A percentile compares a stretch with the other conserved stretches of the same genome.
These are phyloP conservation scores for Scaptomyza montana DNA, from an alignment of 1,140 invertebrate species.

Conservation along the genomic window DNA sequence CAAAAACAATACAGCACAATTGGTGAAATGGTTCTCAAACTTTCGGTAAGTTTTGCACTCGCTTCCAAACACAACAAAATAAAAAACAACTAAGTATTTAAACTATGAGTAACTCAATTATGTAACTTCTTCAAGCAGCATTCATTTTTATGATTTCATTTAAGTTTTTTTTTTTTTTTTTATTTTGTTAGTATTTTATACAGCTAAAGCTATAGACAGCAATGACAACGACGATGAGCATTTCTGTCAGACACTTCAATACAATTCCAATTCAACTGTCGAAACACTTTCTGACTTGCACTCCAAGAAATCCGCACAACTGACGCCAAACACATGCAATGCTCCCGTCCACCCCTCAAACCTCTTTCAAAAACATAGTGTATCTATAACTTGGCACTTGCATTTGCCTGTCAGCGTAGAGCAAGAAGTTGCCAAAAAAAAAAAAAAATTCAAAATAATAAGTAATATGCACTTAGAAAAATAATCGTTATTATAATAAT, in stretches of 20 bases:
- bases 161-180: conserved; percentile 8
- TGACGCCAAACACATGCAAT: neutral
- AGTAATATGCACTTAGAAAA: too few species aligned
- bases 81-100: conserved; percentile 7
- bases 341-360: neutral
- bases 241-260: conserved; percentile 25
- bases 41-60: conserved; percentile 94
- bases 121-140: conserved; percentile 55
- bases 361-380: neutral
- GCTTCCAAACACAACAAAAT: neutral
- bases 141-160: conserved; percentile 74
- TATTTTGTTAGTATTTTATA: conserved; percentile 9
- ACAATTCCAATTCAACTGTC: conserved; percentile 48
- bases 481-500: too few species aligned
- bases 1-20: conserved; percentile 99
- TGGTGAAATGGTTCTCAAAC: conserved; percentile 99
- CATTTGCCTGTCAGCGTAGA: conserved; percentile 59
- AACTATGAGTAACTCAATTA: conserved; percentile 8
- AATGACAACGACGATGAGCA: neutral
- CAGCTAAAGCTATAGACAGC: neutral
- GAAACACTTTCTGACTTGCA: conserved; percentile 63
- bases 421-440: conserved; percentile 65
- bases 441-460: conserved; percentile 8
- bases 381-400: neutral
- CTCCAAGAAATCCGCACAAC: conserved; percentile 56